Evolutionary conservation across 1,140 invertebrate genomes (phyloP).

Genomic region (Coenobita brevimanus): DNA sequence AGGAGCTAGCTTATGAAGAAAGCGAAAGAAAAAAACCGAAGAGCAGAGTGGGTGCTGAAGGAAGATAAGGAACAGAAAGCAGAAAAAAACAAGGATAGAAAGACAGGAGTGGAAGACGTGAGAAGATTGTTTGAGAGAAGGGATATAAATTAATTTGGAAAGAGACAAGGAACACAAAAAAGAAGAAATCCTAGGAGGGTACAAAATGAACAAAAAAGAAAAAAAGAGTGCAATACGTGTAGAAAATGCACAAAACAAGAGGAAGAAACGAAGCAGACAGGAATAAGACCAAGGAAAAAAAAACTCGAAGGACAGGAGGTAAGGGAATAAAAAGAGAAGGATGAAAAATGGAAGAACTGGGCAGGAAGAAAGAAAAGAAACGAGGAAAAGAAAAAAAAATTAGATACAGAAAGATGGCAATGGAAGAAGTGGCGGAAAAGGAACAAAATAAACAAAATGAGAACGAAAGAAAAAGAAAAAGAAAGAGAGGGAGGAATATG

Average conservation of each 20-base stretch:
- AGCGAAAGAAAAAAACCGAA: neutral
- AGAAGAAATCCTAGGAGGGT: neutral
- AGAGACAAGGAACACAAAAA: neutral
- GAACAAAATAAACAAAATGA: neutral
- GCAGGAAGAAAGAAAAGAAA: neutral
- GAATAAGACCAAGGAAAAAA: neutral
- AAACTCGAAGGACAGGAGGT: neutral
- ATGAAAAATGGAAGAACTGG: neutral
- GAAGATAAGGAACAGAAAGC: neutral
- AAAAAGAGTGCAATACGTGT: neutral
- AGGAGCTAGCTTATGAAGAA: neutral
- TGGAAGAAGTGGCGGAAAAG: neutral
- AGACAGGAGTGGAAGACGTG: neutral
- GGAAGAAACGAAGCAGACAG: neutral
- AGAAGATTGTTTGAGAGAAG: neutral
- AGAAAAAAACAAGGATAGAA: neutral
- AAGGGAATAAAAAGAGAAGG: neutral
- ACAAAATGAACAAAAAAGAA: neutral
- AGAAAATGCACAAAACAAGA: neutral
- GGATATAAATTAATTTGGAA: neutral
- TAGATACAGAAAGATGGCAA: neutral
- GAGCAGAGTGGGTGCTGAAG: neutral
- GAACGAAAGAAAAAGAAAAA: neutral
- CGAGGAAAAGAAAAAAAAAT: neutral
- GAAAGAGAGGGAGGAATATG: neutral